phyloP scores from a whole-genome alignment of 1,140 invertebrate species.

The Daktulosphaira vitifoliae region DNA sequence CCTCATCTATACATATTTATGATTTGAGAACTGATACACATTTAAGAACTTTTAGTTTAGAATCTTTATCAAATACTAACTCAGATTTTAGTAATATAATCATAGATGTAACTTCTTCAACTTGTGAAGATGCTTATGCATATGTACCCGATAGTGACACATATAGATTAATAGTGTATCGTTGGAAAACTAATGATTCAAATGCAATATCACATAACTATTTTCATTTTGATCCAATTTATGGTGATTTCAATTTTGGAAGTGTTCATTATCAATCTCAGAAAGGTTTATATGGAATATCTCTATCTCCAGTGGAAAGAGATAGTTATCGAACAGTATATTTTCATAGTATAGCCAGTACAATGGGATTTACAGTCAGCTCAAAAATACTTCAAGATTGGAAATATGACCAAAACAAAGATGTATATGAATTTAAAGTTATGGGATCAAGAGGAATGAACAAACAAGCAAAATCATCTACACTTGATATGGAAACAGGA shows the following conservation, averaged over 20 bases:
- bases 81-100: constrained; percentile 66
- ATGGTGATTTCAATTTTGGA: constrained; percentile 56
- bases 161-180: constrained; percentile 66
- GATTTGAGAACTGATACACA: constrained; percentile 59
- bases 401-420: constrained; percentile 44
- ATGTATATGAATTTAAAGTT: constrained; percentile 55
- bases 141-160: constrained; percentile 64
- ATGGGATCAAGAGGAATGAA: constrained; percentile 59
- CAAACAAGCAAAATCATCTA: constrained; percentile 60
- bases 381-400: constrained; percentile 60
- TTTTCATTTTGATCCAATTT: constrained; percentile 68
- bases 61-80: constrained; percentile 53
- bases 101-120: constrained; percentile 56
- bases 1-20: constrained; percentile 58
- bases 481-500: constrained; percentile 57
- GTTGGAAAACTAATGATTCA: constrained; percentile 58
- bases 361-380: constrained; percentile 58
- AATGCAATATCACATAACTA: constrained; percentile 67
- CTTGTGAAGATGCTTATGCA: constrained; percentile 60
- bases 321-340: constrained; percentile 62
- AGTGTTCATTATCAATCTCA: constrained; percentile 60
- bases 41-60: constrained; percentile 53
- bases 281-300: constrained; percentile 63
- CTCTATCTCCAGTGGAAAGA: constrained; percentile 48
- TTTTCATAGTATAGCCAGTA: constrained; percentile 66